A percentile compares a stretch with the other conserved stretches of the same genome.
Conservation (phyloP, 2,888 invertebrate genomes). For the Nemoura dubitans region DNA sequence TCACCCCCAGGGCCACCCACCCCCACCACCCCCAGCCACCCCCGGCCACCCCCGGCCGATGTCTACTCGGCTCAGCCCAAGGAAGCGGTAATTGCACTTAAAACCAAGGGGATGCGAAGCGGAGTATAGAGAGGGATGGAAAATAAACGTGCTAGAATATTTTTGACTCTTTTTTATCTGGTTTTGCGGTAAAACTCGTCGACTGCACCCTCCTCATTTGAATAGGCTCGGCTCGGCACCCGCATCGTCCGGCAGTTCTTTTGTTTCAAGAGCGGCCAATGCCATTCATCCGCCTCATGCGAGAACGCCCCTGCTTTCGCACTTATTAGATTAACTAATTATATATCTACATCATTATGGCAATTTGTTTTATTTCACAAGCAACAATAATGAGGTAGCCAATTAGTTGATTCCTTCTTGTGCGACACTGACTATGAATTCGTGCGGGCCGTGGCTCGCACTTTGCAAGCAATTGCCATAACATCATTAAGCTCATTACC, state of each 20-base stretch:
- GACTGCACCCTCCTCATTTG: constrained; percentile 49
- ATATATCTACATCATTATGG: constrained; percentile 34
- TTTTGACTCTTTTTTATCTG: constrained; percentile 51
- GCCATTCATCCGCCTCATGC: not conserved
- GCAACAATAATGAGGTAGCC: constrained; percentile 8
- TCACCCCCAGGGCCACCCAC: constrained; percentile 24
- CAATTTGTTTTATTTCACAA: constrained; percentile 37
- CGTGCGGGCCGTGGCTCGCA: not conserved
- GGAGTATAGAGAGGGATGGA: constrained; percentile 43
- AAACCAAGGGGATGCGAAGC: constrained; percentile 41
- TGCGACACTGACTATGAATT: not conserved
- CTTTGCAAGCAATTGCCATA: not conserved
- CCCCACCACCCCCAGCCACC: constrained; percentile 25
- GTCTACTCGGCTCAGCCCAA: constrained; percentile 44
- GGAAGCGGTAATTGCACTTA: constrained; percentile 50
- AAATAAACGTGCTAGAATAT: constrained; percentile 51
- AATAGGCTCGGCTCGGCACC: constrained; percentile 39
- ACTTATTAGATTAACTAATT: constrained; percentile 29
- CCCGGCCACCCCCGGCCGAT: not conserved
- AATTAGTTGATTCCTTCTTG: constrained; percentile 33
- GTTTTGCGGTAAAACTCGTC: constrained; percentile 51
- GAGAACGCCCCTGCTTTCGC: not conserved
- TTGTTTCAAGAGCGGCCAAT: constrained; percentile 32
- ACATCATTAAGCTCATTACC: not conserved
- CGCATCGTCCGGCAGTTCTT: constrained; percentile 35